phyloP scores from a whole-genome alignment of 2,888 invertebrate genomes.

The Tupiocoris notatus region DNA sequence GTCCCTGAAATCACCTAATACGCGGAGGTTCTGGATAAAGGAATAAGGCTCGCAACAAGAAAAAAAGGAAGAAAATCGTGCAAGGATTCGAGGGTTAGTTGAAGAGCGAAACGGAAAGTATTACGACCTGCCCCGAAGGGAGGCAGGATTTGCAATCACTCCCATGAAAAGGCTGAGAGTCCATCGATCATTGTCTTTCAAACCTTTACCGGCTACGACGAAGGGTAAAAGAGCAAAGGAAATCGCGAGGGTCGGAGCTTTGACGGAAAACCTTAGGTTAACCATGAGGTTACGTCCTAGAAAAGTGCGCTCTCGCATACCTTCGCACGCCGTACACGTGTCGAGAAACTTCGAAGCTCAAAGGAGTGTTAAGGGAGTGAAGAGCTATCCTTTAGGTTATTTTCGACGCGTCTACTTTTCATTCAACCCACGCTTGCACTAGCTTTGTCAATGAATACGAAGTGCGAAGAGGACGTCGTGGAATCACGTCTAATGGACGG shows the following conservation, averaged over 20 bases:
- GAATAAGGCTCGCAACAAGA: background rate
- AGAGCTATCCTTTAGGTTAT: no score
- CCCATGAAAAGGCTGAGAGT: constrained; percentile 33
- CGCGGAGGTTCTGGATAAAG: constrained; percentile 1
- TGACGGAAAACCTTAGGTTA: background rate
- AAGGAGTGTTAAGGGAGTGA: no score
- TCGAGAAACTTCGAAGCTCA: no score
- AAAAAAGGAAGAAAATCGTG: background rate
- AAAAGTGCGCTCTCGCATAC: no score
- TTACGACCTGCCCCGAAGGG: background rate
- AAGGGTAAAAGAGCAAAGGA: background rate
- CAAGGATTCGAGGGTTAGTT: background rate
- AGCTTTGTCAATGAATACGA: no score
- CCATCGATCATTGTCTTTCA: constrained; percentile 42
- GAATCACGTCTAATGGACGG: no score
- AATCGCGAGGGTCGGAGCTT: no score
- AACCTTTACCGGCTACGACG: background rate
- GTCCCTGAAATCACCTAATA: constrained; percentile 3
- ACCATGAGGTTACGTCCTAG: no score
- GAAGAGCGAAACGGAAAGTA: background rate
- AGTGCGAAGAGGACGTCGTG: no score
- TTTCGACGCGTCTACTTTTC: no score
- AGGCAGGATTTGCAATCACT: constrained; percentile 36
- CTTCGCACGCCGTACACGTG: no score
- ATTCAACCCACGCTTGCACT: no score